These are phyloP conservation scores for Onychomys torridus DNA, from an alignment of 2,797 vertebrate species.

Conservation along the genomic window DNA sequence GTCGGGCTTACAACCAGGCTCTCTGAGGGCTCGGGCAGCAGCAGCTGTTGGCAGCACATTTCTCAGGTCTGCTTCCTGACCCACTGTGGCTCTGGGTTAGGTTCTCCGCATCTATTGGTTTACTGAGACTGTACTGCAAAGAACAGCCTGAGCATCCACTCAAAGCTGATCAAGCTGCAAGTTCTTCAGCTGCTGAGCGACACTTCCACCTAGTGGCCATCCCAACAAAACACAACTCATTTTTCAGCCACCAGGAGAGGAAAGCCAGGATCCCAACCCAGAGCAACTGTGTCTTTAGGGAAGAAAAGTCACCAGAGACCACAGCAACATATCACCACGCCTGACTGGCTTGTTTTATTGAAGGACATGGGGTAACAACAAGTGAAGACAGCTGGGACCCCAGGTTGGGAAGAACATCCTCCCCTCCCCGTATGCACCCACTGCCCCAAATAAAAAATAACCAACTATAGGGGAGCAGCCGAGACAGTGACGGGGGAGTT, in stretches of 20 bases:
- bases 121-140: background rate
- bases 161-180: background rate
- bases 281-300: accelerated
- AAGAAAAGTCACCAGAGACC: background rate
- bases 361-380: constrained; percentile 70
- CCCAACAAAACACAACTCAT: background rate
- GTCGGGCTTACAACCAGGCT: background rate
- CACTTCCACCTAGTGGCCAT: constrained; percentile 67
- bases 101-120: background rate
- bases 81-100: background rate
- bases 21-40: background rate
- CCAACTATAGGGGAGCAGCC: constrained; percentile 86
- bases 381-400: constrained; percentile 70
- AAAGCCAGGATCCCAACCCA: background rate
- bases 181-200: background rate
- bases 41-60: background rate
- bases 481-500: constrained; percentile 49
- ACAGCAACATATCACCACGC: constrained; percentile 63
- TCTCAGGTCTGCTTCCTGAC: background rate
- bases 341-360: constrained; percentile 81
- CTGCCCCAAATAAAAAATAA: constrained; percentile 83
- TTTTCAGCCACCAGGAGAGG: background rate
- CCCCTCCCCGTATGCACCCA: constrained; percentile 60
- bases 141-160: background rate
- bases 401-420: constrained; percentile 67